Conservation (phyloP, 1,140 invertebrate genomes). For the Drosophila albomicans region DNA sequence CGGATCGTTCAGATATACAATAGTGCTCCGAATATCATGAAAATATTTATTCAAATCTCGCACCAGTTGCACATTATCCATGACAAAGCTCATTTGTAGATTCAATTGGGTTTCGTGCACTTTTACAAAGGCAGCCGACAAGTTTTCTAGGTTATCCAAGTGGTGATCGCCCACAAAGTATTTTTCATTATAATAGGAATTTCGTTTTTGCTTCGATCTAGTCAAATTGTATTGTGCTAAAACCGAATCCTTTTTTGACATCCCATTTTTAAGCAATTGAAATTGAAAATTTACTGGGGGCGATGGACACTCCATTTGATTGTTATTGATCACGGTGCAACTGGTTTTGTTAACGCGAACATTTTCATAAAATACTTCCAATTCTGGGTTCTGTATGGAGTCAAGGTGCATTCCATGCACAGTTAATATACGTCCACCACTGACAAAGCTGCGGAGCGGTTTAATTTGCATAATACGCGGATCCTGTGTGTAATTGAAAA, state of each 20-base stretch:
- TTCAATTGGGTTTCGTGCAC: slow-evolving; percentile 87
- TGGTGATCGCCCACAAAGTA: slow-evolving; percentile 44
- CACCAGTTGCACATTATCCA: slow-evolving; percentile 97
- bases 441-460: slow-evolving; percentile 93
- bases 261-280: slow-evolving; percentile 40
- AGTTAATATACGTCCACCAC: slow-evolving; percentile 96
- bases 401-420: slow-evolving; percentile 96
- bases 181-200: slow-evolving; percentile 34
- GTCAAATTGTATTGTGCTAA: slow-evolving; percentile 2
- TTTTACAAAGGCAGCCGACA: slow-evolving; percentile 72
- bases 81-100: slow-evolving; percentile 94
- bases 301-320: slow-evolving; percentile 97
- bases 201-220: slow-evolving; percentile 21
- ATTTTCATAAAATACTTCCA: slow-evolving; percentile 87
- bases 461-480: slow-evolving; percentile 97
- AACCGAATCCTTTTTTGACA: background rate
- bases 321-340: slow-evolving; percentile 94
- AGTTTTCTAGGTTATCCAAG: slow-evolving; percentile 2
- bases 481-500: slow-evolving; percentile 96
- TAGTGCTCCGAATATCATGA: slow-evolving; percentile 90
- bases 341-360: slow-evolving; percentile 91
- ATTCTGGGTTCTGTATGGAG: slow-evolving; percentile 95
- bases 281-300: slow-evolving; percentile 91
- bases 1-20: slow-evolving; percentile 97
- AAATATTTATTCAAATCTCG: slow-evolving; percentile 95